Evolutionary conservation across 2,888 invertebrate species (phyloP).

Genomic region (Nemurella pictetii): DNA sequence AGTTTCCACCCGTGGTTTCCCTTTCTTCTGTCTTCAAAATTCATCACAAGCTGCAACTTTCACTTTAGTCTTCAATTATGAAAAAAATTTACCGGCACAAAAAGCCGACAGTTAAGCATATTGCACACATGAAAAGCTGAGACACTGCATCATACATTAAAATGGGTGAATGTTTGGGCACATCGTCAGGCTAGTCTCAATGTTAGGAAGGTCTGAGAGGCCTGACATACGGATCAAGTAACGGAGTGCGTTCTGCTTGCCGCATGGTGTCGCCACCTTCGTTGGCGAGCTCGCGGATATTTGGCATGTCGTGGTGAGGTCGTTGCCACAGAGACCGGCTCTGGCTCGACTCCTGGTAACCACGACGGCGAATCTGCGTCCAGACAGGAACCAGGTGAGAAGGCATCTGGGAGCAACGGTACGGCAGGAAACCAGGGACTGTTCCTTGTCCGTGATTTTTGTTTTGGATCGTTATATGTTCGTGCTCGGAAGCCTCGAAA

Average conservation of each 20-base stretch:
- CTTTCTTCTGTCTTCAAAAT: not conserved
- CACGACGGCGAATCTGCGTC: constrained; percentile 49
- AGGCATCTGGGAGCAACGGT: not conserved
- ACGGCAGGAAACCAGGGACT: not conserved
- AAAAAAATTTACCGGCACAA: not conserved
- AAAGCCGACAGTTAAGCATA: not conserved
- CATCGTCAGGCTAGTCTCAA: not conserved
- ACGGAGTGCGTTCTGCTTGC: constrained; percentile 40
- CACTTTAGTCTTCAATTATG: not conserved
- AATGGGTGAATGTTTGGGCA: not conserved
- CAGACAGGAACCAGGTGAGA: constrained; percentile 7
- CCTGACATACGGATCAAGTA: constrained; percentile 34
- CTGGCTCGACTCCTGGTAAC: constrained; percentile 46
- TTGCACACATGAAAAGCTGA: not conserved
- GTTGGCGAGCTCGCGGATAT: constrained; percentile 39
- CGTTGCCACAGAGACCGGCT: constrained; percentile 39
- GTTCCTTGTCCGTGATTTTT: too few relatives aligned
- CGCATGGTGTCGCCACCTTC: constrained; percentile 27
- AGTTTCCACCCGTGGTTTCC: not conserved
- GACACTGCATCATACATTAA: not conserved
- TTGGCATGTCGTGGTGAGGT: constrained; percentile 41
- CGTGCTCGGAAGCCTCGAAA: too few relatives aligned
- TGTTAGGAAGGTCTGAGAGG: constrained; percentile 37
- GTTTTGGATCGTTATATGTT: too few relatives aligned
- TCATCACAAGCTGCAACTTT: not conserved